Base-by-base conservation (phyloP, 2,888 invertebrate species). In the Myopa tessellatipennis region DNA sequence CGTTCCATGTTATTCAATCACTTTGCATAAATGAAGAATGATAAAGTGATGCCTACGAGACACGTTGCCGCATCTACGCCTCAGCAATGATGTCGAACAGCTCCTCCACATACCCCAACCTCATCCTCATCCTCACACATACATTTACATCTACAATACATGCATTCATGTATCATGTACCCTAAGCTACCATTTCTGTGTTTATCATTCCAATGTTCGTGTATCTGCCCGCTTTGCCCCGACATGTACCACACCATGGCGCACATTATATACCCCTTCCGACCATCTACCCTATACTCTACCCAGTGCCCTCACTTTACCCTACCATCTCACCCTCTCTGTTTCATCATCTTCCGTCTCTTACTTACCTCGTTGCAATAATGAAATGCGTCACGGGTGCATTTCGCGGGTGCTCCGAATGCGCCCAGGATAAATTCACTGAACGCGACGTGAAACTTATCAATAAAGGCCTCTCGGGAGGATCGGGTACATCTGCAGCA, bases 381-480 rank as follows among this genome's bases (percentile, higher is more conserved):
- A 94, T 91, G 90, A 94, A 94, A 90, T 94, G 92, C 83, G 91
- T 91, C 85, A 94, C 92, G 80, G 92, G 91, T 85, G 92, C 92
- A 90, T 93, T 92, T 88, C 94, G 92, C 80, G 92, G 91, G 89
- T 93, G 92, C 83, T 92, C 92, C 81, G 93, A 92, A 79, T 93
- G 92, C 78, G 94, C 93, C 94, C 94, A 94, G 76, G 94, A 94
- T 84, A 94, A 90, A 89, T 93, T 93, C 85, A 93, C 93, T 63
- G 93, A 92, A 83, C 94, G 91, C 81, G 94, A 94, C 80, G 94
- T 93, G 90, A 94, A 94, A 88, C 92, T 92, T 89, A 92, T 92
- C 87, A 94, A 91, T 85, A 94, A 90, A 82, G 94, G 94, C 83
- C 93, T 91, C 83, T 93, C 93, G 82, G 94, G 93, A 81, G 93